A percentile compares a stretch with the other conserved stretches of the same genome.
These are phyloP conservation scores for Sardina pilchardus DNA, from an alignment of 2,113 vertebrate species.

Conservation along the genomic window DNA sequence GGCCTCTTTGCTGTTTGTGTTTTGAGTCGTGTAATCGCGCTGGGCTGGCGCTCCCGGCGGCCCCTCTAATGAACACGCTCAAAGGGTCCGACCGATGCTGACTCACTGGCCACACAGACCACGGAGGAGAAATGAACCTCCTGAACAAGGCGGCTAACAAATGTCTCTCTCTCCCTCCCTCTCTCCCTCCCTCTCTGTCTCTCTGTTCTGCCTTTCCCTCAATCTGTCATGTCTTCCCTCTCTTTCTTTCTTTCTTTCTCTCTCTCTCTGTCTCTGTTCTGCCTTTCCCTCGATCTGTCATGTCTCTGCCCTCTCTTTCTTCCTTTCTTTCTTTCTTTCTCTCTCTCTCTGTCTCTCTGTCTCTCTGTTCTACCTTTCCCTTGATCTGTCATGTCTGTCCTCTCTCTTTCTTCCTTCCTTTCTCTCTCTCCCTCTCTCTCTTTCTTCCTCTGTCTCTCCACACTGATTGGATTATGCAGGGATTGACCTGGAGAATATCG, in stretches of 20 bases:
- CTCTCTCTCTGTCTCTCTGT: conserved; percentile 21
- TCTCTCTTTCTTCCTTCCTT: not conserved
- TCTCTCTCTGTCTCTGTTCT: not conserved
- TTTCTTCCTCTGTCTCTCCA: not conserved
- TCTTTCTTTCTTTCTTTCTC: not conserved
- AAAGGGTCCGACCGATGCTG: not conserved
- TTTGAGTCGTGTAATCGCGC: conserved; percentile 56
- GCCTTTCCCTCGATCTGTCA: too few relatives aligned
- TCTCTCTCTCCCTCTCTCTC: conserved; percentile 27
- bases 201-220: not conserved
- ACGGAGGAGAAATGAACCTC: conserved; percentile 32
- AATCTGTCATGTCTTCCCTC: conserved; percentile 1
- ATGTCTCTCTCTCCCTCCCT: not conserved
- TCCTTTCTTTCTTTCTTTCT: not conserved
- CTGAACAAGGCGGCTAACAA: conserved; percentile 26
- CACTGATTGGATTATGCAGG: conserved; percentile 69
- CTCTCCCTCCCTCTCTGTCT: not conserved
- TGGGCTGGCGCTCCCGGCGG: not conserved
- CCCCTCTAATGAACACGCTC: conserved; percentile 43
- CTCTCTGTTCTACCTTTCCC: too few relatives aligned
- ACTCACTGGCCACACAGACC: not conserved
- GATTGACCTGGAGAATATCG: conserved; percentile 98
- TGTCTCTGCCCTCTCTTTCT: not conserved
- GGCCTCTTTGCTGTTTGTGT: conserved; percentile 49
- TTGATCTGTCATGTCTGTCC: too few relatives aligned